Evolutionary conservation across 1,140 invertebrate species (phyloP), one percentile per base, ranked within the genome.

Genomic region (Drosophila pachea): DNA sequence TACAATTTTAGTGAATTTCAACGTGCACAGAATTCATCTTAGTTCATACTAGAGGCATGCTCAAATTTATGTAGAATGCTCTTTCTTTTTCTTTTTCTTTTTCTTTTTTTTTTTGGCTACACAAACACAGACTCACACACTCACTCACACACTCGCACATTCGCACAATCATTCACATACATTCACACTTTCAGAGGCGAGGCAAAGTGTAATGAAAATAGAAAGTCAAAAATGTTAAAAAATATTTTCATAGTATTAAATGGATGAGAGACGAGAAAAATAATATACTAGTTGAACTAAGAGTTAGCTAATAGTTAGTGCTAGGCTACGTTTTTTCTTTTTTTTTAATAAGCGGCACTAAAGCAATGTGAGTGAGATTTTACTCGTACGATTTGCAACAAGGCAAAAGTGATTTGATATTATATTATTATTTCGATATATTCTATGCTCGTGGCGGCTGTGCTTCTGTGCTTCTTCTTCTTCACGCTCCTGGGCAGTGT

Each of bases 1-100:
- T 76, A 69, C 78, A 79, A 73, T 67, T 68, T 35, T 54, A 59
- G 35, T 67, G 22, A 22, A 64, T 64, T 68, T 48, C 73, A 82
- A 86, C 79, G 79, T 84, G 79, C 79, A 84, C 63, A 76, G 67
- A 50, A 45, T 60, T 70, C 73, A 59, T 72, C 62, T 52, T 66
- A 45, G 45, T 38, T 42, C 35, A n/a, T 53, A 14, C 54, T 66
- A 54, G 64, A 54, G 64, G 55, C 68, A 67, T 60, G 68, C 68
- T 55, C 42, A 54, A 29, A 31, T 22, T 22, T 22, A 22, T 48
- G 14, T 43, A 9, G 11, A 22, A 22, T 22, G 22, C 3, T 22
- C 22, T 22, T 2, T 22, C 3, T n/a, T n/a, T n/a, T 40, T 14
- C 8, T 55, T 31, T 35, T 14, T 16, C 12, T 14, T 59, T 45